Evolutionary conservation across 1,140 invertebrate genomes (phyloP).

Genomic region (Pseudomyrmex flavicornis): DNA sequence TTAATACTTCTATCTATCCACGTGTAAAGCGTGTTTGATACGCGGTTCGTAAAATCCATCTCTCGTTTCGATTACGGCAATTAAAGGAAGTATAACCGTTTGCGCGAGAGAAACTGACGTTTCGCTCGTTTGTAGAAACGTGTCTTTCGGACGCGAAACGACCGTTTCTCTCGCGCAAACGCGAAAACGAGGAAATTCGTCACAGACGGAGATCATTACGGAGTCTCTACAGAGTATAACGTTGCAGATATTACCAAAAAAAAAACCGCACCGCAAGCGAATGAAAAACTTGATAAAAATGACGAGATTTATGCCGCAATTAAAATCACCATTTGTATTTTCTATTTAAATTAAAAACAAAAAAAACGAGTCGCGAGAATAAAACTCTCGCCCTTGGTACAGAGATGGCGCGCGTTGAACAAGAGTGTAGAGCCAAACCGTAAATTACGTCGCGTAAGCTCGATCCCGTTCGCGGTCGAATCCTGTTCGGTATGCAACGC

Average conservation of each 20-base stretch:
- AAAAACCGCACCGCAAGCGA: no score
- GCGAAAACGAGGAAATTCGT: no score
- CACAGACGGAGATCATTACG: no score
- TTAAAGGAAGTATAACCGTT: not conserved
- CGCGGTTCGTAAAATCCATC: not conserved
- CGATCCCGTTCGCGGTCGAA: constrained; percentile 4
- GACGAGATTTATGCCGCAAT: no score
- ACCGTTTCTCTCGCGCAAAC: not conserved
- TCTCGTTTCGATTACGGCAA: not conserved
- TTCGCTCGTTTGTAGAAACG: not conserved
- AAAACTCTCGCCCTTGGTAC: not conserved
- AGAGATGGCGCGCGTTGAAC: not conserved
- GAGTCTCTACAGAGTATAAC: no score
- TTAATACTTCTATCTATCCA: not conserved
- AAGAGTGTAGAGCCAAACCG: not conserved
- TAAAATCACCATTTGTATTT: no score
- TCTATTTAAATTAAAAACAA: no score
- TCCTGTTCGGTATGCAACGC: constrained; percentile 52
- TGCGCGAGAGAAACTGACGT: not conserved
- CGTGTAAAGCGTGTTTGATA: not conserved
- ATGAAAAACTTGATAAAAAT: no score
- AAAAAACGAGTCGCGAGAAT: no score
- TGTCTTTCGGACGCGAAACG: not conserved
- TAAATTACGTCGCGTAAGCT: constrained; percentile 28
- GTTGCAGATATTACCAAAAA: no score